Conservation (phyloP, 2,113 vertebrate species). For the Seriola rivoliana region DNA sequence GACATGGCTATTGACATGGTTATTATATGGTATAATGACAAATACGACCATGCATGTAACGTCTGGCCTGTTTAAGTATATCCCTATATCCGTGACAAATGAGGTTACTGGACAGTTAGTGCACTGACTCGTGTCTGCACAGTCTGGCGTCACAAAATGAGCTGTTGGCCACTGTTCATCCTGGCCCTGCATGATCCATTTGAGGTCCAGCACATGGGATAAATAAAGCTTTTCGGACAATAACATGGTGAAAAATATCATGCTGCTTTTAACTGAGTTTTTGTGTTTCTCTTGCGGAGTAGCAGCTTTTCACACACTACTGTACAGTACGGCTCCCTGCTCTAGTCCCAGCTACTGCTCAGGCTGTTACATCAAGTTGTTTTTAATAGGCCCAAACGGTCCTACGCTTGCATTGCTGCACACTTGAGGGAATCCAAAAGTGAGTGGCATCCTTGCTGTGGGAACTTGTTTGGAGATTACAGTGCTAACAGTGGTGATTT, state of each 20-base stretch:
- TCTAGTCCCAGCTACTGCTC: conserved; percentile 26
- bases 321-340: conserved; percentile 11
- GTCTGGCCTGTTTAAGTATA: conserved; percentile 33
- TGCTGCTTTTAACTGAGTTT: conserved; percentile 30
- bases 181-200: not conserved
- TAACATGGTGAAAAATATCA: conserved; percentile 19
- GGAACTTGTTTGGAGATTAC: conserved; percentile 33
- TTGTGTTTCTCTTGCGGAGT: conserved; percentile 30
- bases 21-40: conserved; percentile 53
- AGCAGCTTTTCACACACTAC: conserved; percentile 26
- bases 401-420: conserved; percentile 26
- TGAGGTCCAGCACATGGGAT: conserved; percentile 17
- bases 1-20: conserved; percentile 34
- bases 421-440: conserved; percentile 41
- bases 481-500: conserved; percentile 50
- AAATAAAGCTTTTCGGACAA: conserved; percentile 20
- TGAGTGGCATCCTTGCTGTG: conserved; percentile 3
- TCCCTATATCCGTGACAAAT: conserved; percentile 49
- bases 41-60: conserved; percentile 29
- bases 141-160: conserved; percentile 17
- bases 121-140: conserved; percentile 24
- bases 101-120: conserved; percentile 28
- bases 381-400: conserved; percentile 11
- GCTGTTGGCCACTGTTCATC: conserved; percentile 12
- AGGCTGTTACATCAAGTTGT: conserved; percentile 17